These are phyloP conservation scores for Tenebrosternarchus preto DNA, from an alignment of 2,113 vertebrate species.

Conservation along the genomic window DNA sequence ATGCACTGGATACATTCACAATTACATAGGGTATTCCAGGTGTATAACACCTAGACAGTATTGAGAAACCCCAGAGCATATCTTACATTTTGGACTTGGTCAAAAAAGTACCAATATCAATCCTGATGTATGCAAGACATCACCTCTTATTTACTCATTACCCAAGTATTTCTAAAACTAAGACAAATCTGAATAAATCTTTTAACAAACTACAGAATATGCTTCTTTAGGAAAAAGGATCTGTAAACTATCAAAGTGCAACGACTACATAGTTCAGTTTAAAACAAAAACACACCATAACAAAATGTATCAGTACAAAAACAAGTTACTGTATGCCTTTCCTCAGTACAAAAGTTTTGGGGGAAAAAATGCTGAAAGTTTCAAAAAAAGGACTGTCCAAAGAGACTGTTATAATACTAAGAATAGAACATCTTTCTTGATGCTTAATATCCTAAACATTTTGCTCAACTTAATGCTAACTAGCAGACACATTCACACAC, in stretches of 20 bases:
- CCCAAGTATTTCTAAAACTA: background rate
- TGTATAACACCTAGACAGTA: conserved; percentile 42
- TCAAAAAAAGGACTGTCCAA: conserved; percentile 7
- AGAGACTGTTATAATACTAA: conserved; percentile 14
- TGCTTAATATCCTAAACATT: background rate
- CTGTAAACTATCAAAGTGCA: conserved; percentile 54
- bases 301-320: conserved; percentile 10
- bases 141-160: background rate
- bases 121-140: background rate
- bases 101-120: conserved; percentile 39
- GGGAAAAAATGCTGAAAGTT: background rate
- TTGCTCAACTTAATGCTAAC: conserved; percentile 3
- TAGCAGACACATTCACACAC: conserved; percentile 1
- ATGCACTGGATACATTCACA: conserved; percentile 27
- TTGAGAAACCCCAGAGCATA: conserved; percentile 14
- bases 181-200: conserved; percentile 9
- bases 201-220: conserved; percentile 20
- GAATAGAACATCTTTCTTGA: conserved; percentile 3
- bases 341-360: conserved; percentile 1
- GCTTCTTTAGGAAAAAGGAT: conserved; percentile 7
- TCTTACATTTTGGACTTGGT: conserved; percentile 30
- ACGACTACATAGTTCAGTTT: conserved; percentile 28
- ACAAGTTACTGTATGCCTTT: conserved; percentile 20
- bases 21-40: conserved; percentile 28
- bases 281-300: conserved; percentile 27